phyloP scores from a whole-genome alignment of 2,113 vertebrate genomes.

The Psilopogon haemacephalus region DNA sequence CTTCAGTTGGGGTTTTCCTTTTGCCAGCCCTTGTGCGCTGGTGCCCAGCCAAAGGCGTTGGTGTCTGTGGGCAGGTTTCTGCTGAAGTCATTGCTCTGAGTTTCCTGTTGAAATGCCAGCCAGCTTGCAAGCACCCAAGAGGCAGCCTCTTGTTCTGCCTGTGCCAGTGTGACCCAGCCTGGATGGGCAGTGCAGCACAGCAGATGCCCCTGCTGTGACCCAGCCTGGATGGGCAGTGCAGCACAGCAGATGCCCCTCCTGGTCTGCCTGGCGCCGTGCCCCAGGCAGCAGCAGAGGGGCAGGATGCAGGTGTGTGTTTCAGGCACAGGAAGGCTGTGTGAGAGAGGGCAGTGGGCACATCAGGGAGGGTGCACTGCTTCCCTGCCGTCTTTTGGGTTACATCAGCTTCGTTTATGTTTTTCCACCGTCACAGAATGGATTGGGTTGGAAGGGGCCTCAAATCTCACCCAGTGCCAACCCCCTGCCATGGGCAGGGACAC shows the following conservation, averaged over 20 bases:
- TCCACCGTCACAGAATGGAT: too few species aligned
- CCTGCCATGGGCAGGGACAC: too few species aligned
- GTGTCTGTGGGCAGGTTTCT: slow-evolving; percentile 11
- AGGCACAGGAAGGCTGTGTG: not conserved
- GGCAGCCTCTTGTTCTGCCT: not conserved
- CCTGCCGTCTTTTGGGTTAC: not conserved
- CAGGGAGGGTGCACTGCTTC: not conserved
- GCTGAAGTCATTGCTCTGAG: not conserved
- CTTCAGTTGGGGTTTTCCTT: not conserved
- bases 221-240: not conserved
- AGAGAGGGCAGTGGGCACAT: not conserved
- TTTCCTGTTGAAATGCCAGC: slow-evolving; percentile 51
- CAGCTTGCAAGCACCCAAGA: not conserved
- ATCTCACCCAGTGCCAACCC: too few species aligned
- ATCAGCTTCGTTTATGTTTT: not conserved
- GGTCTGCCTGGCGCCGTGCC: accelerated
- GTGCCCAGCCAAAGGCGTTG: not conserved
- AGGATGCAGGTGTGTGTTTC: not conserved
- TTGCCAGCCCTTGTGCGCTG: not conserved
- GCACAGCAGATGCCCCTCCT: not conserved
- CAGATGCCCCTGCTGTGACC: not conserved
- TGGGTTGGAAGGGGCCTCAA: too few species aligned
- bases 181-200: not conserved
- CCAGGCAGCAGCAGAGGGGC: not conserved
- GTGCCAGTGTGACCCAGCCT: not conserved